These are phyloP conservation scores for Hydractinia echinata DNA, from an alignment of 30 jellyfish, hydroid and myxozoan genomes.

Conservation along the genomic window DNA sequence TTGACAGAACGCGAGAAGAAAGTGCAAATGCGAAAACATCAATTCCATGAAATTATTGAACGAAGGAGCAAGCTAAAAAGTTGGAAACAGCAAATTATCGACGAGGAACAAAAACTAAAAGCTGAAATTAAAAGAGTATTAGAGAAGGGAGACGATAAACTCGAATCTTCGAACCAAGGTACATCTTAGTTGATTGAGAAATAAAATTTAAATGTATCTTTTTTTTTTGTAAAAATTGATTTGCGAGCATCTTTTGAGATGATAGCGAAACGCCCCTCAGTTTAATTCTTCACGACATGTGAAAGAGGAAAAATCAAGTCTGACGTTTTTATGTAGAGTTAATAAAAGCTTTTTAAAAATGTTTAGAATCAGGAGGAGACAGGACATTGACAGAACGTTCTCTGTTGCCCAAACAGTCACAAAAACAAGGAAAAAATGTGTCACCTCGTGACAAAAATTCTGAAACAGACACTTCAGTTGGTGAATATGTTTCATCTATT, in stretches of 20 bases:
- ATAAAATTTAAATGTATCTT: too few relatives aligned
- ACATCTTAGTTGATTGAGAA: too few relatives aligned
- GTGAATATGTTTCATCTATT: conserved; percentile 13
- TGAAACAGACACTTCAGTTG: conserved; percentile 6
- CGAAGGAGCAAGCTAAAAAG: conserved; percentile 55
- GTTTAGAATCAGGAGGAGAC: not conserved
- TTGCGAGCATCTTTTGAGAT: too few relatives aligned
- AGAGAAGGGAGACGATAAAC: conserved; percentile 17
- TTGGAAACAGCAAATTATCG: conserved; percentile 66
- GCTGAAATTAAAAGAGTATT: conserved; percentile 68
- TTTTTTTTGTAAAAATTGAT: too few relatives aligned
- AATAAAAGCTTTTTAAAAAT: too few relatives aligned
- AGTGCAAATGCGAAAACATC: conserved; percentile 53
- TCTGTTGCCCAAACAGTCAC: not conserved
- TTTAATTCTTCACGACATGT: too few relatives aligned
- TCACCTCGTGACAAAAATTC: not conserved
- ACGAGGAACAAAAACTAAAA: conserved; percentile 71
- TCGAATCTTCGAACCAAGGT: conserved; percentile 25
- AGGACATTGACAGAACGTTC: not conserved
- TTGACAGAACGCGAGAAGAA: conserved; percentile 69
- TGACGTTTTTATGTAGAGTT: too few relatives aligned
- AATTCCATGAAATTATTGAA: conserved; percentile 55
- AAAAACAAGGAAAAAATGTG: too few relatives aligned
- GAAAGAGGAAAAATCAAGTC: too few relatives aligned
- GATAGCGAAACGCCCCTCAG: too few relatives aligned